Conservation (phyloP, 2,797 vertebrate species). For the Hippoglossus hippoglossus region DNA sequence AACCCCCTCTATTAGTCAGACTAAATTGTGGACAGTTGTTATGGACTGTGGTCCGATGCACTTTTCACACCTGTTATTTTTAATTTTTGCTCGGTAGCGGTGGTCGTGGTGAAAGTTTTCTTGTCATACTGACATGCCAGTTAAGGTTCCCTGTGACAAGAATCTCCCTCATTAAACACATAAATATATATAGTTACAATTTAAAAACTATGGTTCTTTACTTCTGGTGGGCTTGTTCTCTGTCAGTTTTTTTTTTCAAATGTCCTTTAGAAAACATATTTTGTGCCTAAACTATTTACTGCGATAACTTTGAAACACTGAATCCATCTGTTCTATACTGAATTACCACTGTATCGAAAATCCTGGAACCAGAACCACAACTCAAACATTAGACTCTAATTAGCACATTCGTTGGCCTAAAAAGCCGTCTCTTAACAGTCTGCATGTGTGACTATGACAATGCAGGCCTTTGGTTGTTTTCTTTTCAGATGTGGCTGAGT, state of each 20-base stretch:
- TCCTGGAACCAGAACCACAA: constrained; percentile 14
- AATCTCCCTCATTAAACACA: too few species aligned
- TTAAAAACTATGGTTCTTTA: not conserved
- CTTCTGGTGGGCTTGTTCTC: constrained; percentile 33
- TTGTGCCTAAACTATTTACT: not conserved
- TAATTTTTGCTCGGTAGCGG: too few species aligned
- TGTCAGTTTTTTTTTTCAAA: not conserved
- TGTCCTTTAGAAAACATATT: not conserved
- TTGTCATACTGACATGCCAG: too few species aligned
- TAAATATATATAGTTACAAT: too few species aligned
- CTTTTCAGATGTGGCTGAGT: constrained; percentile 49
- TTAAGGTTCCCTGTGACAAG: too few species aligned
- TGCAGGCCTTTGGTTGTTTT: constrained; percentile 54
- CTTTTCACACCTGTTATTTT: too few species aligned
- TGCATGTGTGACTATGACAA: constrained; percentile 18
- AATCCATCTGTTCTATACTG: constrained; percentile 23
- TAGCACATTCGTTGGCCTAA: constrained; percentile 33
- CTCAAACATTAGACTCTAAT: constrained; percentile 36
- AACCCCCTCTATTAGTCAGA: too few species aligned
- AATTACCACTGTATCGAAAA: constrained; percentile 21
- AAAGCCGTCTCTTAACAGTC: constrained; percentile 39
- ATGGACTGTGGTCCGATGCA: too few species aligned
- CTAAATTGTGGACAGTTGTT: too few species aligned
- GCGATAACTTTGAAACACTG: constrained; percentile 12
- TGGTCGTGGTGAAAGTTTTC: too few species aligned